phyloP scores from a whole-genome alignment of 2,113 vertebrate genomes.

The Platichthys flesus region DNA sequence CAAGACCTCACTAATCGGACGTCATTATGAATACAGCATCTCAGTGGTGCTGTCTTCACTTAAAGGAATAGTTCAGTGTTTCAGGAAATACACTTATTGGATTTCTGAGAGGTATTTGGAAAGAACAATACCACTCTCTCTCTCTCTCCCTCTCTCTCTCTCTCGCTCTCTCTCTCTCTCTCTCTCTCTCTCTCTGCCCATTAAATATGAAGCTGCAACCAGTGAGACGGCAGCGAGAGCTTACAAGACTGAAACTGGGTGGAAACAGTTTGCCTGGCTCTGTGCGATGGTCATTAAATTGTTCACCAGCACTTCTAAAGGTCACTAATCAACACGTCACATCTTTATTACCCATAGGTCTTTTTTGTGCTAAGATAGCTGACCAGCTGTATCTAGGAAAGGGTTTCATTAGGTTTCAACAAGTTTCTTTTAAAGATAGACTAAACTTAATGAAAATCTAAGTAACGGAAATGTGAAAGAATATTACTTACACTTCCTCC shows the following conservation, averaged over 20 bases:
- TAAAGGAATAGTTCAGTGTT: background rate
- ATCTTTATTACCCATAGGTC: background rate
- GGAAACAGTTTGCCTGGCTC: slow-evolving; percentile 16
- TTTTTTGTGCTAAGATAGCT: background rate
- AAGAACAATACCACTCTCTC: slow-evolving; percentile 10
- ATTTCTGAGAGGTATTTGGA: background rate
- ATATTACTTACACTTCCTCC: too few relatives aligned
- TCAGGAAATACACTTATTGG: background rate
- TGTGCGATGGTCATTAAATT: background rate
- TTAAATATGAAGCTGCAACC: slow-evolving; percentile 3
- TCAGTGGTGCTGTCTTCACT: background rate
- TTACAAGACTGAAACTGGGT: background rate
- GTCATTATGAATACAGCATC: slow-evolving; percentile 20
- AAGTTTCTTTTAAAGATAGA: too few relatives aligned
- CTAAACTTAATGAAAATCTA: too few relatives aligned
- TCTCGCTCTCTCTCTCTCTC: background rate
- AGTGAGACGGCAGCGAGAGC: background rate
- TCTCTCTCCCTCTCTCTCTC: background rate
- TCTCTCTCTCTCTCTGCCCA: background rate
- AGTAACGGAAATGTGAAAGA: too few relatives aligned
- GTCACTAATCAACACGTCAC: background rate
- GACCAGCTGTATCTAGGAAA: too few relatives aligned
- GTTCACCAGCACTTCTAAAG: slow-evolving; percentile 1
- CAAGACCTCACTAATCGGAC: slow-evolving; percentile 17
- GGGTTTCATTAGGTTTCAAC: background rate